Percentiles rank a stretch among this genome's conserved stretches.
Evolutionary conservation across 2,797 vertebrate species (phyloP).

Genomic region (Notoglanidium macrostoma): DNA sequence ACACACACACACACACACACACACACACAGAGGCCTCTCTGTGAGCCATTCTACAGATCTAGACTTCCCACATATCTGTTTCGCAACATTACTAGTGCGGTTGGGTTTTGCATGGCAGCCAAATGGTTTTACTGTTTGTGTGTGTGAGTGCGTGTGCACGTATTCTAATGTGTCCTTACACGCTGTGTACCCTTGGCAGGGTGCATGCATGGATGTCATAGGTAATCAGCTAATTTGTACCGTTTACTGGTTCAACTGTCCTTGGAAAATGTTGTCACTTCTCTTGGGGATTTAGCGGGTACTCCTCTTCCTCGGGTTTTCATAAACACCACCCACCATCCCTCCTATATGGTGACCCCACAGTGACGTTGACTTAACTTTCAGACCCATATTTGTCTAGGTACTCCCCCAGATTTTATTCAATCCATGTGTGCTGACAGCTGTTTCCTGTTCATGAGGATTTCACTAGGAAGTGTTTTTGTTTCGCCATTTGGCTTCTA

Average conservation of each 20-base stretch:
- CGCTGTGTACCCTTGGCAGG: neutral
- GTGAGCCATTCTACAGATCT: constrained; percentile 3
- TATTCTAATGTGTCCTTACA: neutral
- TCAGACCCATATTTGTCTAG: neutral
- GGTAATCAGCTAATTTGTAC: neutral
- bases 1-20: neutral
- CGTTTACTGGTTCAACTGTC: constrained; percentile 31
- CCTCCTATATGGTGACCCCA: neutral
- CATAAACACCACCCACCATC: neutral
- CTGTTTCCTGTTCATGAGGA: constrained; percentile 10
- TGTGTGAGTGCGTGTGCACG: neutral
- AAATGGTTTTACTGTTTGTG: neutral
- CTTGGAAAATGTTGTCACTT: constrained; percentile 44
- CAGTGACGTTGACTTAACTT: neutral
- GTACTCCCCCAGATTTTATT: neutral
- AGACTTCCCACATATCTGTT: constrained; percentile 43
- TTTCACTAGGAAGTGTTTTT: constrained; percentile 6
- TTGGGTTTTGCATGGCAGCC: neutral
- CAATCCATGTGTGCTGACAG: neutral
- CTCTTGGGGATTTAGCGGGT: constrained; percentile 23
- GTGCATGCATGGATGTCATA: neutral
- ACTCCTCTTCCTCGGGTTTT: neutral
- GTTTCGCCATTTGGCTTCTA: neutral
- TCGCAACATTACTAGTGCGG: constrained; percentile 26
- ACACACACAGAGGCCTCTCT: neutral